Evolutionary conservation across 1,140 invertebrate species (phyloP).

Genomic region (Paralvinella palmiformis): DNA sequence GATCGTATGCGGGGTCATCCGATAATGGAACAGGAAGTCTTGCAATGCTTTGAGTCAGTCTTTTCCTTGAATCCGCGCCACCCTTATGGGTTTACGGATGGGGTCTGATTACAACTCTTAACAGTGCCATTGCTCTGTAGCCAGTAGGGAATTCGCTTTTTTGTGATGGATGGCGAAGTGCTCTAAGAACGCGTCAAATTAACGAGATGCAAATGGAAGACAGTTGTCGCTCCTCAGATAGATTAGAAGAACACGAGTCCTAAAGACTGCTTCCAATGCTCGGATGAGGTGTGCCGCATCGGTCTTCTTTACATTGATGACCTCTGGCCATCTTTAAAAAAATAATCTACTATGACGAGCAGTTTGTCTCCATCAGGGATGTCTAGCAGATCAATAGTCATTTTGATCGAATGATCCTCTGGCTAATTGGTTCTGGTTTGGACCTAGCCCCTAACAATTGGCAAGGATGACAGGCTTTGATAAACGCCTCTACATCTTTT

Average conservation of each 20-base stretch:
- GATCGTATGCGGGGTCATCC: slow-evolving; percentile 23
- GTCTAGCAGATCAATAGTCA: background rate
- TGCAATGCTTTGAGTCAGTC: slow-evolving; percentile 23
- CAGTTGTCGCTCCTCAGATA: too few relatives aligned
- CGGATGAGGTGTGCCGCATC: background rate
- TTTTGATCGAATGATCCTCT: background rate
- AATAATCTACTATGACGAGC: slow-evolving; percentile 2
- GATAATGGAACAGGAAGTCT: slow-evolving; percentile 23
- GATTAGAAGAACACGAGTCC: background rate
- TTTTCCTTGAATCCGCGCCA: slow-evolving; percentile 22
- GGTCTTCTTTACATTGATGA: background rate
- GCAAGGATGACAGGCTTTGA: slow-evolving; percentile 25
- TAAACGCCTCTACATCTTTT: slow-evolving; percentile 29
- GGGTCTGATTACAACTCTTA: slow-evolving; percentile 27
- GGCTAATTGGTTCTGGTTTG: slow-evolving; percentile 2
- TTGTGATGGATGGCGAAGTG: slow-evolving; percentile 20
- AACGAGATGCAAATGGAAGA: too few relatives aligned
- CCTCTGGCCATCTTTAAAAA: background rate
- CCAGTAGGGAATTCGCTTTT: slow-evolving; percentile 18
- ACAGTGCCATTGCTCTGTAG: slow-evolving; percentile 28
- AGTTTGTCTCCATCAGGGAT: background rate
- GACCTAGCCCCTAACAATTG: slow-evolving; percentile 1
- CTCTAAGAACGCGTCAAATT: slow-evolving; percentile 18
- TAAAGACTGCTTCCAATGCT: background rate
- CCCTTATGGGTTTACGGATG: slow-evolving; percentile 25